Evolutionary conservation across 2,888 invertebrate genomes (phyloP).

Genomic region (Hypercompe scribonia): DNA sequence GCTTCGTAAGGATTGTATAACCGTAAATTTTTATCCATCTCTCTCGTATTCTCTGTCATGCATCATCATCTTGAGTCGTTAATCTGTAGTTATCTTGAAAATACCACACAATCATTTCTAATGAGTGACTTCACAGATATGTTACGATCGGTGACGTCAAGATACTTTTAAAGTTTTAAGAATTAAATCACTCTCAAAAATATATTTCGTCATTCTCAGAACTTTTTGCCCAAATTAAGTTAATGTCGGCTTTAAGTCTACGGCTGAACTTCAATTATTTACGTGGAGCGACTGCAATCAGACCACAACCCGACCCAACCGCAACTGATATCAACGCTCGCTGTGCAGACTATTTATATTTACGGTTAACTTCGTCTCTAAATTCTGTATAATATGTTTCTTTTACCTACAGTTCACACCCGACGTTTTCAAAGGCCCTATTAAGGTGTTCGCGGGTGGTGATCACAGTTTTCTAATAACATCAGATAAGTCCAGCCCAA

Average conservation of each 20-base stretch:
- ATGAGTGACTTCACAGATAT: background rate
- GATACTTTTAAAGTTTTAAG: no score
- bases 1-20: background rate
- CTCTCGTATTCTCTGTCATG: no score
- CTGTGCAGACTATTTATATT: background rate
- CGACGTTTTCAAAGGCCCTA: constrained; percentile 78
- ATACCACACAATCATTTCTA: background rate
- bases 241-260: no score
- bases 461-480: constrained; percentile 94
- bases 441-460: constrained; percentile 92
- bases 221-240: no score
- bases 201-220: no score
- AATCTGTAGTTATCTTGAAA: background rate
- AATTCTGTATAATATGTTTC: background rate
- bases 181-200: no score
- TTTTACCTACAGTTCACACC: constrained; percentile 68
- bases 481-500: constrained; percentile 74
- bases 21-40: background rate
- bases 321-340: constrained; percentile 4
- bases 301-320: no score
- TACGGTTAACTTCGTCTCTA: background rate
- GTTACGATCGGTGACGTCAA: background rate
- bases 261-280: no score
- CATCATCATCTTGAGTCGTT: background rate
- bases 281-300: no score